phyloP scores from a whole-genome alignment of 2,797 vertebrate genomes.

The Coluber constrictor region DNA sequence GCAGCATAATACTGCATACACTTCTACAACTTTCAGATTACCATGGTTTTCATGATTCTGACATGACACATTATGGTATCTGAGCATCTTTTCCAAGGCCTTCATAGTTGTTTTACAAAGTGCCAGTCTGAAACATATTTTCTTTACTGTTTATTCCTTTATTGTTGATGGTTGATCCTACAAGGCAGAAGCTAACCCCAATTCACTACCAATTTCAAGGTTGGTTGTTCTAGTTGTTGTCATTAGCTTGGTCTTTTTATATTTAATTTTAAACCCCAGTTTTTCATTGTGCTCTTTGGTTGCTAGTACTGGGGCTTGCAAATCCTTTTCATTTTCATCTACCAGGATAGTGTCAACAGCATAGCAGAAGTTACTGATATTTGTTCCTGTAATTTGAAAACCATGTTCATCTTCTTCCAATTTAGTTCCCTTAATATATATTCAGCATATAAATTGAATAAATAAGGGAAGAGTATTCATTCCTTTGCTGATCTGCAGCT shows the following conservation, averaged over 20 bases:
- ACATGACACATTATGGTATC: not conserved
- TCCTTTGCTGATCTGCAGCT: not conserved
- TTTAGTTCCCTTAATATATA: not conserved
- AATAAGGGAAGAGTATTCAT: not conserved
- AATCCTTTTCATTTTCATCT: not conserved
- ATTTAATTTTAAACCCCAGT: not conserved
- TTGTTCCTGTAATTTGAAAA: not conserved
- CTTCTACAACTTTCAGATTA: not conserved
- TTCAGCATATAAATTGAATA: not conserved
- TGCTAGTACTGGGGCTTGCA: not conserved
- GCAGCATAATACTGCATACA: not conserved
- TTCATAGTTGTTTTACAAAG: not conserved
- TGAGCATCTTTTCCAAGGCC: not conserved
- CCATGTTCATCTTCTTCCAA: not conserved
- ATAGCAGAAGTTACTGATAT: not conserved
- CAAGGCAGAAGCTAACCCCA: not conserved
- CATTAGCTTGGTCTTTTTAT: not conserved
- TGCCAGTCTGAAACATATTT: not conserved
- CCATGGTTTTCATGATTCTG: not conserved
- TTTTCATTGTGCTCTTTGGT: not conserved
- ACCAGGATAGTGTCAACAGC: not conserved
- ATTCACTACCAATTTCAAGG: not conserved
- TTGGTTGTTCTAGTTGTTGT: not conserved
- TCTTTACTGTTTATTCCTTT: not conserved
- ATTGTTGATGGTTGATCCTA: not conserved